Conservation (phyloP, 2,113 vertebrate species). For the Pteronura brasiliensis region DNA sequence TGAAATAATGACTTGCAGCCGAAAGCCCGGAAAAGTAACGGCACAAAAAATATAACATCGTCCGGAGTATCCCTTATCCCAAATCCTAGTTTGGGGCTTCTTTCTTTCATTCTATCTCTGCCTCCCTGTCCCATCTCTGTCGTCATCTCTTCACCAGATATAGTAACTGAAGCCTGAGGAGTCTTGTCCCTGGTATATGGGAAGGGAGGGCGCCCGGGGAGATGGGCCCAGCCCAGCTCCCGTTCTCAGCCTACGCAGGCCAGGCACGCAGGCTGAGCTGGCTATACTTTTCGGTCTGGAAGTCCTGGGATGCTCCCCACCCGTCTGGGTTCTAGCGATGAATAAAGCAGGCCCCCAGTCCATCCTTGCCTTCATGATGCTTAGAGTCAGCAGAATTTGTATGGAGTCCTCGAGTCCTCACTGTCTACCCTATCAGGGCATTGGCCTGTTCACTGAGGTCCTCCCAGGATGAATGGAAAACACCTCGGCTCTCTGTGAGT, state of each 20-base stretch:
- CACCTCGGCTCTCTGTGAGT: background rate
- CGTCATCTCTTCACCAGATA: background rate
- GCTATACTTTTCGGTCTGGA: background rate
- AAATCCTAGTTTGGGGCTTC: background rate
- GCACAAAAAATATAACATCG: slow-evolving; percentile 26
- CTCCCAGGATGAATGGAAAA: accelerated
- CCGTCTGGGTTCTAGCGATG: background rate
- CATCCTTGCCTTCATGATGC: background rate
- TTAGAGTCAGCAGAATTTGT: background rate
- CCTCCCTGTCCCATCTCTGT: background rate
- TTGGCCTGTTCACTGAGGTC: background rate
- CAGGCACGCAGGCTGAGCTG: background rate
- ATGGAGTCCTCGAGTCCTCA: background rate
- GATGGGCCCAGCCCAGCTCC: no score
- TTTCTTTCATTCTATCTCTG: background rate
- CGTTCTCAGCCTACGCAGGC: background rate
- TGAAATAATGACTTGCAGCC: slow-evolving; percentile 82
- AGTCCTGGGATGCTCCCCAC: background rate
- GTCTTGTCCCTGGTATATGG: no score
- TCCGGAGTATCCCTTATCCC: slow-evolving; percentile 17
- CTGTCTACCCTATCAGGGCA: accelerated
- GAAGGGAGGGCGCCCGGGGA: background rate
- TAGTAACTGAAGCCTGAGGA: background rate
- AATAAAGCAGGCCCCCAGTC: background rate
- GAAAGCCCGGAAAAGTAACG: slow-evolving; percentile 69